Percentiles rank a stretch among this genome's conserved stretches.
Evolutionary conservation across 2,797 vertebrate genomes (phyloP).

Genomic region (Heteromormyrus szaboi): DNA sequence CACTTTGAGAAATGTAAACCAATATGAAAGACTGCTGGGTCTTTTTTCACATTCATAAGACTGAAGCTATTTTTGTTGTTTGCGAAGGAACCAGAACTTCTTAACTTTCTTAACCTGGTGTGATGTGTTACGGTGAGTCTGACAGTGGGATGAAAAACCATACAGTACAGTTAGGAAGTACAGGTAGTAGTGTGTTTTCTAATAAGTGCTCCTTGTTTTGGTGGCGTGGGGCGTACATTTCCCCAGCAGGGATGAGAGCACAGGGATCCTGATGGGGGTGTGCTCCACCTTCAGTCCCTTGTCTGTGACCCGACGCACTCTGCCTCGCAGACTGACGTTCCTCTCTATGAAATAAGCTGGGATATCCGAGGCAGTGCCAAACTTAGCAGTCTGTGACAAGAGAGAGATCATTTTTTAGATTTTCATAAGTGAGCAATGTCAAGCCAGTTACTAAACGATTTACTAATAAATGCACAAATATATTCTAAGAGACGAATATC

Average conservation of each 20-base stretch:
- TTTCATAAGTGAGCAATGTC: not conserved
- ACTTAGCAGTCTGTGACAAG: slow-evolving; percentile 66
- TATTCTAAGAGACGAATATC: not conserved
- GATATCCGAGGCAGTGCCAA: slow-evolving; percentile 71
- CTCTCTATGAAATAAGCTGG: slow-evolving; percentile 75
- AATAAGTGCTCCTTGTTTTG: not conserved
- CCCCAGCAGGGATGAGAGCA: slow-evolving; percentile 64
- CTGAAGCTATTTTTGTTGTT: not conserved
- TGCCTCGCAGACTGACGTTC: slow-evolving; percentile 79
- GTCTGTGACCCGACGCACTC: slow-evolving; percentile 65
- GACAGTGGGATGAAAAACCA: not conserved
- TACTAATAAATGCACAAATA: not conserved
- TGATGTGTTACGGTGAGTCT: not conserved
- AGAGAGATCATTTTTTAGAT: not conserved
- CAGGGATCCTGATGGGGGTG: slow-evolving; percentile 74
- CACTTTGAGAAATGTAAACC: not conserved
- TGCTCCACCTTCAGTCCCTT: slow-evolving; percentile 80
- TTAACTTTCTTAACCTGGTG: not conserved
- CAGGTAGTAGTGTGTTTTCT: slow-evolving; percentile 14
- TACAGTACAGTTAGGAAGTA: not conserved
- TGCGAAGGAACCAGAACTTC: not conserved
- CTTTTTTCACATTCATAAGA: not conserved
- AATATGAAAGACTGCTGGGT: not conserved
- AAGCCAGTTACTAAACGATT: not conserved
- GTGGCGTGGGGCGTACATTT: slow-evolving; percentile 58